These are phyloP conservation scores for Myotis findleyi DNA, from an alignment of 2,797 vertebrate genomes.

Conservation along the genomic window DNA sequence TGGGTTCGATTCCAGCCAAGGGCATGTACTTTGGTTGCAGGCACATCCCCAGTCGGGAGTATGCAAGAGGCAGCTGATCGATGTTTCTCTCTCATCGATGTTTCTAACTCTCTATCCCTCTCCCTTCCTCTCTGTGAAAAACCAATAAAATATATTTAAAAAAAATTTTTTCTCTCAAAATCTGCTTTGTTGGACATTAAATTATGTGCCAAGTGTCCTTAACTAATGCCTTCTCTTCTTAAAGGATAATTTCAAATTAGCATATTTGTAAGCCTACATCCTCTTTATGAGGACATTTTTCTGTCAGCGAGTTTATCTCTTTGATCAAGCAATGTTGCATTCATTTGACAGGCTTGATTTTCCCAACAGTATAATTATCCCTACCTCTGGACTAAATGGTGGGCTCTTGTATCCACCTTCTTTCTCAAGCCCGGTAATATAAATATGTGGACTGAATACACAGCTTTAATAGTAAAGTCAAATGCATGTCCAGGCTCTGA, in stretches of 20 bases:
- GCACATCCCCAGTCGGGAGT: no score
- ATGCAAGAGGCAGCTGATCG: no score
- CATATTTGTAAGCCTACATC: background rate
- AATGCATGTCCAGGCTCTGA: background rate
- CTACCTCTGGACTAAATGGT: background rate
- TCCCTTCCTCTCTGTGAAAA: no score
- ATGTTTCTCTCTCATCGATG: no score
- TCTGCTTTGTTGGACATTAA: constrained; percentile 38
- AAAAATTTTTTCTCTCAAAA: constrained; percentile 52
- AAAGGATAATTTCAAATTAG: constrained; percentile 57
- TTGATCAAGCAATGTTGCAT: background rate
- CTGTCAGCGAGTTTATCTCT: background rate
- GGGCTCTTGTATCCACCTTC: background rate
- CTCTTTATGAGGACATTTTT: constrained; percentile 31
- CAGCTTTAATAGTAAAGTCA: background rate
- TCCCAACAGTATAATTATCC: background rate
- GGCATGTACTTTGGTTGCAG: no score
- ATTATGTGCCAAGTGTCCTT: constrained; percentile 44
- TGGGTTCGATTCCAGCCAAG: no score
- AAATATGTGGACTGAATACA: background rate
- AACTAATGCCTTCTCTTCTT: constrained; percentile 33
- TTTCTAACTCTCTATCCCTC: no score
- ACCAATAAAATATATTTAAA: no score
- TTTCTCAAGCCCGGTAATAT: constrained; percentile 20
- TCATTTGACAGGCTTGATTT: constrained; percentile 16